phyloP scores from a whole-genome alignment of 2,113 vertebrate genomes.

The Pelusios castaneus region DNA sequence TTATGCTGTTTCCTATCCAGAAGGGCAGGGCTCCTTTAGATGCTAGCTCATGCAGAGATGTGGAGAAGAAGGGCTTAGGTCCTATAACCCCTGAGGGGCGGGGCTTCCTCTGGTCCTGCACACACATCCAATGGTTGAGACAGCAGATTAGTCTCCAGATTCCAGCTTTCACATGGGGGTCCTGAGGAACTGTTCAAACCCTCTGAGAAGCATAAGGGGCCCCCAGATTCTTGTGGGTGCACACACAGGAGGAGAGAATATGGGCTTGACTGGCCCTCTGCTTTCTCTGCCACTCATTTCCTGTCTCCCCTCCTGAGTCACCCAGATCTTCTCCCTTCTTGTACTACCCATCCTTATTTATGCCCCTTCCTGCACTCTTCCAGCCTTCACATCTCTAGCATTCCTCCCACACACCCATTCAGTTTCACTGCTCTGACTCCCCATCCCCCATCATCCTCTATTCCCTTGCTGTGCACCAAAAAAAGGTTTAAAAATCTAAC shows the following conservation, averaged over 20 bases:
- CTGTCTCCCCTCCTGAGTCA: too few species aligned
- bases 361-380: too few species aligned
- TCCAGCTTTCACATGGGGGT: background rate
- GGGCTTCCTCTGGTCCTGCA: background rate
- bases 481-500: background rate
- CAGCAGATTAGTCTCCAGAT: background rate
- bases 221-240: background rate
- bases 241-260: background rate
- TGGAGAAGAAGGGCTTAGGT: too few species aligned
- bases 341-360: too few species aligned
- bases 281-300: background rate
- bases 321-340: too few species aligned
- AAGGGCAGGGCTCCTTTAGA: background rate
- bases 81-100: background rate
- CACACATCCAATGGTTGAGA: background rate
- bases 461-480: background rate
- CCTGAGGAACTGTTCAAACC: background rate
- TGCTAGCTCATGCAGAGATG: background rate
- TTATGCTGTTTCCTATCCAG: background rate
- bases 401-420: background rate
- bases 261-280: background rate
- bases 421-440: background rate
- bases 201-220: background rate
- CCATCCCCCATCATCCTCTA: background rate
- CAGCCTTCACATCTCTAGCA: background rate